A percentile compares a stretch with the other conserved stretches of the same genome.
Evolutionary conservation across 2,113 vertebrate species (phyloP).

Genomic region (Calypte anna): DNA sequence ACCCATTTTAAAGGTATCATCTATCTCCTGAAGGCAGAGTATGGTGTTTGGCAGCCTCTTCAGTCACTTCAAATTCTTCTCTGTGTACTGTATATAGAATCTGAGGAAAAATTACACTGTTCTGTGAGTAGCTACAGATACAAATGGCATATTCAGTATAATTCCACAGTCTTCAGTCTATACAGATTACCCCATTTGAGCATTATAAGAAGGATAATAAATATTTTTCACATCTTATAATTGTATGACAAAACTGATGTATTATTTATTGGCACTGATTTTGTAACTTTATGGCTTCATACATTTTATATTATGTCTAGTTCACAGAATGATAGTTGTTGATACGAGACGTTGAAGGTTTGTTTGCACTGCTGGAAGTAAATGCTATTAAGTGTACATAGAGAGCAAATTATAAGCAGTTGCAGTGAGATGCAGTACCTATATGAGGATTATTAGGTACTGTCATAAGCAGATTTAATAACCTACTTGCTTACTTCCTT

Average conservation of each 20-base stretch:
- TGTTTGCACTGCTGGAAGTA: not conserved
- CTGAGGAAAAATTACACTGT: constrained; percentile 19
- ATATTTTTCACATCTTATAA: not conserved
- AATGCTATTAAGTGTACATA: not conserved
- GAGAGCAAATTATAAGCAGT: not conserved
- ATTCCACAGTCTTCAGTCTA: not conserved
- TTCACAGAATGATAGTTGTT: not conserved
- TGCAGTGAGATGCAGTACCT: not conserved
- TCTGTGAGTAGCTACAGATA: constrained; percentile 19
- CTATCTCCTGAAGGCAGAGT: constrained; percentile 56
- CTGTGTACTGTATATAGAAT: constrained; percentile 59
- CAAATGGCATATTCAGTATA: not conserved
- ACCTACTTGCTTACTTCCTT: constrained; percentile 28
- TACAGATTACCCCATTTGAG: constrained; percentile 7
- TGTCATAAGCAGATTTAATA: constrained; percentile 15
- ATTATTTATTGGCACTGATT: constrained; percentile 27
- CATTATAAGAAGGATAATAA: constrained; percentile 11
- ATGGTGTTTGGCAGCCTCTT: constrained; percentile 47
- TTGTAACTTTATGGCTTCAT: constrained; percentile 6
- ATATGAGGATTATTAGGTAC: constrained; percentile 7
- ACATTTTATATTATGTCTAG: constrained; percentile 25
- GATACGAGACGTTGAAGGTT: not conserved
- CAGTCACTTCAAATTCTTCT: constrained; percentile 59
- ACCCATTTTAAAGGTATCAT: constrained; percentile 59
- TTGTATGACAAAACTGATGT: not conserved